phyloP scores from a whole-genome alignment of 2,797 vertebrate genomes.

The Neoniphon sammara region DNA sequence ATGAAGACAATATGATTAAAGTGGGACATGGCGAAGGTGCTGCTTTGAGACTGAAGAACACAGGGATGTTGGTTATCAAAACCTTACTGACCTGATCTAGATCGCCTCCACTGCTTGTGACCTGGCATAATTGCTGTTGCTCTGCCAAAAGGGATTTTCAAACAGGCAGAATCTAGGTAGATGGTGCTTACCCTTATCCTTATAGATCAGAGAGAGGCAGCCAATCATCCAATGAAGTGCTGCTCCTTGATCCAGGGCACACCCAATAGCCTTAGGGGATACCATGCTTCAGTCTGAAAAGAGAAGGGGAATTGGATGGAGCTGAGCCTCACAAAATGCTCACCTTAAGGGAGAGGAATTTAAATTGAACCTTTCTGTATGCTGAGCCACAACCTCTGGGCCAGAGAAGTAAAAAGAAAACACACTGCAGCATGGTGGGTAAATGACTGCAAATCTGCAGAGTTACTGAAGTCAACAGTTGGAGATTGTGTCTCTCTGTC shows the following conservation, averaged over 20 bases:
- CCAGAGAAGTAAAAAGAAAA: conserved; percentile 6
- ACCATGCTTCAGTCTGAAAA: background rate
- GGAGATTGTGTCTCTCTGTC: conserved; percentile 1
- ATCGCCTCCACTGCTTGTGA: conserved; percentile 28
- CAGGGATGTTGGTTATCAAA: background rate
- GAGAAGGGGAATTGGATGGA: conserved; percentile 8
- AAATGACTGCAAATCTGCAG: background rate
- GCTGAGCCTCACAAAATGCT: conserved; percentile 3
- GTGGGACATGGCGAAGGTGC: background rate
- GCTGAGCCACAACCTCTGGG: background rate
- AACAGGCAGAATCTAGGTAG: background rate
- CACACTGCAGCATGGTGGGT: background rate
- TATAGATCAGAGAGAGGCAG: background rate
- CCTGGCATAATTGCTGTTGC: conserved; percentile 10
- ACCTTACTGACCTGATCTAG: conserved; percentile 51
- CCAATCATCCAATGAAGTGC: background rate
- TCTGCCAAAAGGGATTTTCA: conserved; percentile 31
- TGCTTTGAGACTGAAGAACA: conserved; percentile 7
- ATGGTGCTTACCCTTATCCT: background rate
- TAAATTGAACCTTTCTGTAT: conserved; percentile 29
- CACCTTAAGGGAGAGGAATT: conserved; percentile 3
- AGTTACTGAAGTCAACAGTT: background rate
- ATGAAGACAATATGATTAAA: conserved; percentile 37
- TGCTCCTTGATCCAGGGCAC: background rate
- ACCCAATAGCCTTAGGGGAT: conserved; percentile 15